phyloP scores from a whole-genome alignment of 2,113 vertebrate species.

The Herpetotheres cachinnans region DNA sequence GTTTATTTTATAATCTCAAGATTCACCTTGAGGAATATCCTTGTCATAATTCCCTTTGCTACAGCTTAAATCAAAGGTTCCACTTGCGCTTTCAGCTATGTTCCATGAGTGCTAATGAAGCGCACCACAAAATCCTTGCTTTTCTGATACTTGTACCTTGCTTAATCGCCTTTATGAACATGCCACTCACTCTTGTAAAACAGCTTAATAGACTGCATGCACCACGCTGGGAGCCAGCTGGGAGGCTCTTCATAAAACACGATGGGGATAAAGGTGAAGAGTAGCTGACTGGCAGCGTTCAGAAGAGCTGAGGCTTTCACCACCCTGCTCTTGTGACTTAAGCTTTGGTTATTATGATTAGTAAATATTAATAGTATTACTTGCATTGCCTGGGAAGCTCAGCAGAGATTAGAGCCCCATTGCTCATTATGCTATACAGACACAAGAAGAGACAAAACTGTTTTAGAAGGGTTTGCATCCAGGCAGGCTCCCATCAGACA shows the following conservation, averaged over 20 bases:
- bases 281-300: background rate
- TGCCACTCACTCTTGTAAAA: background rate
- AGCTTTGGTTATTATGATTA: background rate
- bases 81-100: background rate
- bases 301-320: background rate
- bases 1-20: background rate
- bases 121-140: background rate
- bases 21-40: background rate
- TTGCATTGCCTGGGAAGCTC: background rate
- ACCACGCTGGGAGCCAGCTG: background rate
- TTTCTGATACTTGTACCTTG: background rate
- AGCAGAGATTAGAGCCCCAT: background rate
- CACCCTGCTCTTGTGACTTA: background rate
- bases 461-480: background rate
- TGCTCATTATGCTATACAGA: background rate
- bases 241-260: background rate
- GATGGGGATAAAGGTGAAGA: background rate
- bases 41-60: constrained; percentile 13
- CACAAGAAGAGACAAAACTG: background rate
- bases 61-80: background rate
- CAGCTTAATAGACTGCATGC: background rate
- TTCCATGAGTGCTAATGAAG: background rate
- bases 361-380: background rate
- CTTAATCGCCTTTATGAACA: background rate
- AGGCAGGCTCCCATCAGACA: background rate